A percentile compares a stretch with the other conserved stretches of the same genome.
Evolutionary conservation across 2,113 vertebrate genomes (phyloP).

Genomic region (Apodemus speciosus): DNA sequence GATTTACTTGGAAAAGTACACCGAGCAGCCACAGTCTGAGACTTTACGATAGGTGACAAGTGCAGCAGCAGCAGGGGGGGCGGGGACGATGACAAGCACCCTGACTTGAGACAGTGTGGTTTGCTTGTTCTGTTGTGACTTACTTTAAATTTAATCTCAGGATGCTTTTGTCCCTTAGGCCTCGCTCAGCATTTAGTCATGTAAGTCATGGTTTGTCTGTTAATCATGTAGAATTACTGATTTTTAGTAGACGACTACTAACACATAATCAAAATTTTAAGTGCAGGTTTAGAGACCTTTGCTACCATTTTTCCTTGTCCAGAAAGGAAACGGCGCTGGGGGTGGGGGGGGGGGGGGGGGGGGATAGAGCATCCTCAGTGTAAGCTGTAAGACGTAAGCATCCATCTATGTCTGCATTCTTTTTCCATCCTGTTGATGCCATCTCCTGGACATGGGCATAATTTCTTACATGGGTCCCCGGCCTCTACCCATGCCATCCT

Average conservation of each 20-base stretch:
- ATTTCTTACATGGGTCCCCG: background rate
- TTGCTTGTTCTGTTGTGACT: background rate
- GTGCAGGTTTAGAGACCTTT: background rate
- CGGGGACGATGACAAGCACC: too few relatives aligned
- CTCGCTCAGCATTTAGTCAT: background rate
- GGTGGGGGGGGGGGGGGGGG: too few relatives aligned
- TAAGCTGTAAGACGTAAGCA: background rate
- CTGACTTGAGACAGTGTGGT: background rate
- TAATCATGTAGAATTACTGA: background rate
- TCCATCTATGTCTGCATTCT: background rate
- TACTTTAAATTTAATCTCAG: slow-evolving; percentile 38
- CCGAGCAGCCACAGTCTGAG: background rate
- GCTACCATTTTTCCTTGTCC: background rate
- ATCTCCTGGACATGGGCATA: background rate
- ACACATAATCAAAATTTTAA: background rate
- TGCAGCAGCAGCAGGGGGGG: background rate
- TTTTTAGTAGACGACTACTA: background rate
- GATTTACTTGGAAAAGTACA: background rate
- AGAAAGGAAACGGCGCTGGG: background rate
- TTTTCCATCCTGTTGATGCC: background rate
- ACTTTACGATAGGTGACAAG: background rate
- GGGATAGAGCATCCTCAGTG: too few relatives aligned
- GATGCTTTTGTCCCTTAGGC: background rate
- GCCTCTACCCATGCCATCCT: background rate
- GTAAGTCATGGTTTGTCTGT: background rate